Evolutionary conservation across 2,888 invertebrate species (phyloP).

Genomic region (Drosophila anceps): DNA sequence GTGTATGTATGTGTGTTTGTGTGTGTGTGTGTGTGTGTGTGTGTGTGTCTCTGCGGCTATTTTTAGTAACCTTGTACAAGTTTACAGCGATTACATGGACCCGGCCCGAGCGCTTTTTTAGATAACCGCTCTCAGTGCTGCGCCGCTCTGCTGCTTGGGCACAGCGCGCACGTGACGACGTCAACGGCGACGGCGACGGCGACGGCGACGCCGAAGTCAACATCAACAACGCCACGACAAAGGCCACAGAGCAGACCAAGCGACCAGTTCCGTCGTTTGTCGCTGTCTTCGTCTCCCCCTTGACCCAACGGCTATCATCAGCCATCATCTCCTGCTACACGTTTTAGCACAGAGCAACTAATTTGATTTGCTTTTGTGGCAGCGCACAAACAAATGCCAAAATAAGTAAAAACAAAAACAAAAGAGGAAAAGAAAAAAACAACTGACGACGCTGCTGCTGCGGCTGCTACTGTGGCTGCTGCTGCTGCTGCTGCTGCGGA

Average conservation of each 20-base stretch:
- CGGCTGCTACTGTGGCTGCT: constrained; percentile 32
- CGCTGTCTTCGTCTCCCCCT: constrained; percentile 15
- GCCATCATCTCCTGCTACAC: constrained; percentile 29
- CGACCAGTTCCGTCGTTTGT: constrained; percentile 53
- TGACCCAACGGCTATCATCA: neutral
- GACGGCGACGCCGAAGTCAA: constrained; percentile 18
- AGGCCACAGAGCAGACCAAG: constrained; percentile 40
- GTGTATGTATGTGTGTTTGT: constrained; percentile 3
- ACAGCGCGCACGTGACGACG: constrained; percentile 61
- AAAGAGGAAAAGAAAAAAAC: constrained; percentile 33
- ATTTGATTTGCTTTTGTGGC: constrained; percentile 61
- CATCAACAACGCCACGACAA: constrained; percentile 23
- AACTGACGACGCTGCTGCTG: constrained; percentile 13
- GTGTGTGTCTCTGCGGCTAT: constrained; percentile 45
- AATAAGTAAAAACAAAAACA: constrained; percentile 5
- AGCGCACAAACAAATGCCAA: constrained; percentile 33
- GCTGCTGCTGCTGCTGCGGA: constrained; percentile 26
- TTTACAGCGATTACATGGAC: constrained; percentile 69
- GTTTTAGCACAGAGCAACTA: constrained; percentile 61
- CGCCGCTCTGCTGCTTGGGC: constrained; percentile 16
- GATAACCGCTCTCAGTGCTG: constrained; percentile 49
- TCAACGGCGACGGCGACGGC: neutral
- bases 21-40: constrained; percentile 3
- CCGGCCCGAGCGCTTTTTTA: constrained; percentile 57
- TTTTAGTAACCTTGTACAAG: constrained; percentile 68